Conservation (phyloP, 2,888 invertebrate species). For the Anthophora plumipes region DNA sequence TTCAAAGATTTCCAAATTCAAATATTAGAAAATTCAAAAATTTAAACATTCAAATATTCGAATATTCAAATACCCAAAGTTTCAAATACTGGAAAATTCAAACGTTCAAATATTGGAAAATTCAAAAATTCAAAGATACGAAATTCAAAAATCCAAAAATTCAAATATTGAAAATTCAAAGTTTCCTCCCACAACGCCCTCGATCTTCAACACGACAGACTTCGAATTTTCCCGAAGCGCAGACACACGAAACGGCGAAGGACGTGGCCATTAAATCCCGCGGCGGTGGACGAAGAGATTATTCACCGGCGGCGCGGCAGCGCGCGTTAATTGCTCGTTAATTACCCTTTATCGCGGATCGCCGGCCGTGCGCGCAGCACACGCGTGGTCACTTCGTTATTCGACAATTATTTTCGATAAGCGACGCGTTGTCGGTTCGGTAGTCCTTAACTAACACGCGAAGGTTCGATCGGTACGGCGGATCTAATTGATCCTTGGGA, state of each 20-base stretch:
- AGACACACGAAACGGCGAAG: not conserved
- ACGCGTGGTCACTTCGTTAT: constrained; percentile 45
- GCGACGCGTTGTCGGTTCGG: constrained; percentile 7
- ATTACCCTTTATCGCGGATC: constrained; percentile 54
- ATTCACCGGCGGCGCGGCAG: constrained; percentile 27
- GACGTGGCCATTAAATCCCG: constrained; percentile 13
- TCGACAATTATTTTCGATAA: constrained; percentile 56
- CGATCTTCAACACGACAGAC: not conserved
- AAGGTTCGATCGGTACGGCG: constrained; percentile 6
- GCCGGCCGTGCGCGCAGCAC: constrained; percentile 7
- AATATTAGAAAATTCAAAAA: no score
- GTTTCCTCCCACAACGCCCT: no score
- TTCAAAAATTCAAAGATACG: no score
- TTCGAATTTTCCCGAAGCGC: no score
- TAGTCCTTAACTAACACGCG: not conserved
- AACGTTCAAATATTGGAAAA: no score
- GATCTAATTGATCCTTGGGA: constrained; percentile 59
- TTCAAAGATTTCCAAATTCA: no score
- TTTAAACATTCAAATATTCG: not conserved
- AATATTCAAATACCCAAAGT: not conserved
- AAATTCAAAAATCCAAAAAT: no score
- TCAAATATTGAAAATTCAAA: no score
- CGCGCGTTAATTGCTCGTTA: constrained; percentile 56
- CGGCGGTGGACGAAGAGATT: constrained; percentile 20
- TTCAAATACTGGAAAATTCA: no score